Evolutionary conservation across 2,113 vertebrate genomes (phyloP).

Genomic region (Leiothrix lutea): DNA sequence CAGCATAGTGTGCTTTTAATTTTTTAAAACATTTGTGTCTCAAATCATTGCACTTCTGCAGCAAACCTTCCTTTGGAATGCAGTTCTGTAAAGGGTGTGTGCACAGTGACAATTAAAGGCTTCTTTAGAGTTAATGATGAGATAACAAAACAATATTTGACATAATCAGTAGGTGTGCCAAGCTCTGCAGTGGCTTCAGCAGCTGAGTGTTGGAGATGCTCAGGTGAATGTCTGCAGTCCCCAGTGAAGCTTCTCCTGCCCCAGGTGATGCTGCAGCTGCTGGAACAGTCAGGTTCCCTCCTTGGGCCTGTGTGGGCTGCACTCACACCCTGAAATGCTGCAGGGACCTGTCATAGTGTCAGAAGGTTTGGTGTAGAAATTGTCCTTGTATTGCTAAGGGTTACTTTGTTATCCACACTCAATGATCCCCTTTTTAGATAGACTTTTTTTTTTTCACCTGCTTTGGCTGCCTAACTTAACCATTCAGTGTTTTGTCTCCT

Average conservation of each 20-base stretch:
- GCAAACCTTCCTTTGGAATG: background rate
- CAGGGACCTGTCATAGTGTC: background rate
- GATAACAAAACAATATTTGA: background rate
- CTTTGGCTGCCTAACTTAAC: background rate
- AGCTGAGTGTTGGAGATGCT: background rate
- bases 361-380: background rate
- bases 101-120: background rate
- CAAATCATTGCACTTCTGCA: background rate
- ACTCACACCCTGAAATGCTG: background rate
- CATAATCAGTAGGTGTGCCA: background rate
- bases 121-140: background rate
- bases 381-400: background rate
- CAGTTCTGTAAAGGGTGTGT: background rate
- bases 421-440: rapidly evolving
- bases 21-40: background rate
- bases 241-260: background rate
- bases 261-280: background rate
- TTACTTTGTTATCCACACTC: background rate
- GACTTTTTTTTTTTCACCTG: background rate
- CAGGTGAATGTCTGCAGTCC: background rate
- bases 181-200: background rate
- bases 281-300: background rate
- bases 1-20: background rate
- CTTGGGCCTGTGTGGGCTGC: background rate
- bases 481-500: background rate